These are phyloP conservation scores for Pogonomyrmex barbatus DNA, from an alignment of 1,140 invertebrate genomes.

Conservation along the genomic window DNA sequence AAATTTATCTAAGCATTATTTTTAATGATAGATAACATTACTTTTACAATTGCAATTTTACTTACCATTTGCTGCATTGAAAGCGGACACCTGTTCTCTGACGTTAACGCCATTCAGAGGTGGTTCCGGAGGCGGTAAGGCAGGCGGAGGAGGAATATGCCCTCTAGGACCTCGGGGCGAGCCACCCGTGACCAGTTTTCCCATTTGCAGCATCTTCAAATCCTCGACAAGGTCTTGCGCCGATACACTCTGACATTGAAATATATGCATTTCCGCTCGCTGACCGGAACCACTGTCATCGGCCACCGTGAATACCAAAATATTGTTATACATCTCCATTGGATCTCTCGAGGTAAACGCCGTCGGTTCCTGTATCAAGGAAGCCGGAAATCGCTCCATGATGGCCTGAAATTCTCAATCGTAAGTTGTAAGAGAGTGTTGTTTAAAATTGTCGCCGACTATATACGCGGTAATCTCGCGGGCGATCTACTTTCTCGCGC, in stretches of 20 bases:
- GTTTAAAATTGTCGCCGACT: constrained; percentile 49
- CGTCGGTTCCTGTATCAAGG: constrained; percentile 97
- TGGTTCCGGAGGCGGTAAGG: constrained; percentile 88
- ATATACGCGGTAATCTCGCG: constrained; percentile 46
- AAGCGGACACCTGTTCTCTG: constrained; percentile 87
- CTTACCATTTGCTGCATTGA: constrained; percentile 86
- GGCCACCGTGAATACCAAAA: constrained; percentile 97
- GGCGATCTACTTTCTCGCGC: constrained; percentile 53
- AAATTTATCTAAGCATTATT: neutral
- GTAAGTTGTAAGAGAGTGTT: constrained; percentile 16
- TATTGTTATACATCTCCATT: constrained; percentile 99
- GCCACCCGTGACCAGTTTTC: constrained; percentile 88
- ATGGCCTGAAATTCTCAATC: constrained; percentile 89
- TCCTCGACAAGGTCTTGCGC: constrained; percentile 96
- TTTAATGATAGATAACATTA: neutral
- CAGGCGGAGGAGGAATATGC: constrained; percentile 88
- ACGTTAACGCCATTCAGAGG: constrained; percentile 88
- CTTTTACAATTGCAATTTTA: neutral
- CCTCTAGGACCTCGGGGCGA: constrained; percentile 84
- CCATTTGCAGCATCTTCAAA: constrained; percentile 92
- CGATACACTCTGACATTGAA: constrained; percentile 95
- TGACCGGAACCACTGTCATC: constrained; percentile 87
- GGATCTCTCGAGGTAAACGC: constrained; percentile 98
- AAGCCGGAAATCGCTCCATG: constrained; percentile 97
- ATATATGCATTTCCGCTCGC: constrained; percentile 98